Conservation (phyloP, 2,888 invertebrate genomes). For the Amiota mariae region DNA sequence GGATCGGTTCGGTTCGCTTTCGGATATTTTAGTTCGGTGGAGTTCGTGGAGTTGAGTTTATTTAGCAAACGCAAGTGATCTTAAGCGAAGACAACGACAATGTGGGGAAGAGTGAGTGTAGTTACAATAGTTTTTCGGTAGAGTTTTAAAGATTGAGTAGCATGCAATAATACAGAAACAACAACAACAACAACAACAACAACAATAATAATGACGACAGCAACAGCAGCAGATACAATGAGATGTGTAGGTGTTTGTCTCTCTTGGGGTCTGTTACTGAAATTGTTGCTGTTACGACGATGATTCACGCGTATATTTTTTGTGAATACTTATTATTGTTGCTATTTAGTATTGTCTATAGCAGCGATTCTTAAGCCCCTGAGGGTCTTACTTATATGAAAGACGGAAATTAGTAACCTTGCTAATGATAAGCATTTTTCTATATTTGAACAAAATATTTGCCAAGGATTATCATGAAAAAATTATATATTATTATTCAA, state of each 20-base stretch:
- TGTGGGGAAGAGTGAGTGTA: background rate
- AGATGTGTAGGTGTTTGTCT: slow-evolving; percentile 13
- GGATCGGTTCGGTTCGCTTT: no score
- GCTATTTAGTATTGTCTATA: slow-evolving; percentile 42
- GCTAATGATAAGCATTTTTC: background rate
- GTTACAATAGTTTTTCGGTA: background rate
- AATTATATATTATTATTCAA: no score
- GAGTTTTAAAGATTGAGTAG: no score
- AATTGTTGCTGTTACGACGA: slow-evolving; percentile 45
- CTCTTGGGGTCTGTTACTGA: slow-evolving; percentile 31
- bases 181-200: background rate
- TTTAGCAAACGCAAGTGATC: background rate
- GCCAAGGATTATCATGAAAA: no score
- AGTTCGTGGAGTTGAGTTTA: background rate
- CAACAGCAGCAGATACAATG: background rate
- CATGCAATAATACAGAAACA: background rate
- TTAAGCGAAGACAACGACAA: background rate
- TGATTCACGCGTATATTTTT: slow-evolving; percentile 58
- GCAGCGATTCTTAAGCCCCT: background rate
- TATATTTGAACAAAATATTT: slow-evolving; percentile 24
- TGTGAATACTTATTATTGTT: slow-evolving; percentile 34
- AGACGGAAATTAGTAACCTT: no score
- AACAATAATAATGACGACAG: background rate
- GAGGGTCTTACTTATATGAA: no score
- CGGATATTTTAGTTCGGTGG: no score